phyloP scores from a whole-genome alignment of 2,888 invertebrate genomes.

The Drosophila lacicola region DNA sequence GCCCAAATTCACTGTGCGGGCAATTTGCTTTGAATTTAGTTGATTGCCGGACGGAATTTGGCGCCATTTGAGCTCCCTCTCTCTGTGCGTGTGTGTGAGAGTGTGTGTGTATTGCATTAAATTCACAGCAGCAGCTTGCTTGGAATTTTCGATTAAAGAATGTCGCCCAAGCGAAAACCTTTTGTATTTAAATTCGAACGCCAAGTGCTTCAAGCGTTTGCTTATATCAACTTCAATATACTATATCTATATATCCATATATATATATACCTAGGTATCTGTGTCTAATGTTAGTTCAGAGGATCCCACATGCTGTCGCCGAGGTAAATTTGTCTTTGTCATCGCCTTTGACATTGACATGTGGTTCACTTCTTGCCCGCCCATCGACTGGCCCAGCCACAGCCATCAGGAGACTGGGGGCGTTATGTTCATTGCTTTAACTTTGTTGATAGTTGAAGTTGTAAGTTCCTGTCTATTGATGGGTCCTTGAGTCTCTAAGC shows the following conservation, averaged over 20 bases:
- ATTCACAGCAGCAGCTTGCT: constrained; percentile 42
- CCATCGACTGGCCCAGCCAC: constrained; percentile 4
- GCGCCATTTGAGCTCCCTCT: constrained; percentile 61
- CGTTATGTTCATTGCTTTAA: constrained; percentile 44
- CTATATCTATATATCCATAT: background rate
- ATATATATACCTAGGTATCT: constrained; percentile 30
- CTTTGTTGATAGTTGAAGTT: constrained; percentile 30
- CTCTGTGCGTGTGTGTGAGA: constrained; percentile 2
- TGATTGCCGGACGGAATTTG: constrained; percentile 79
- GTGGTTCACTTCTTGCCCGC: constrained; percentile 57
- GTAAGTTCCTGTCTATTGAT: constrained; percentile 11
- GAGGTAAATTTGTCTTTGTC: constrained; percentile 74
- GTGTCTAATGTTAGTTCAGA: constrained; percentile 3
- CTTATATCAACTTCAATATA: constrained; percentile 15
- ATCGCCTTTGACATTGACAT: constrained; percentile 78
- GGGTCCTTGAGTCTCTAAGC: background rate
- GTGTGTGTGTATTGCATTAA: constrained; percentile 47
- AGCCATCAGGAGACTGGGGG: background rate
- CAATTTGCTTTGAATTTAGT: constrained; percentile 81
- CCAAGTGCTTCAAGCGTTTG: constrained; percentile 21
- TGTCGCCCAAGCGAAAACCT: constrained; percentile 31
- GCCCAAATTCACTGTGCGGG: constrained; percentile 61
- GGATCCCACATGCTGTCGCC: constrained; percentile 10
- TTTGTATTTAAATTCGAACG: constrained; percentile 66
- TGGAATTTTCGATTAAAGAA: constrained; percentile 67